These are phyloP conservation scores for Bombus turneri DNA, from an alignment of 1,140 invertebrate genomes.

Conservation along the genomic window DNA sequence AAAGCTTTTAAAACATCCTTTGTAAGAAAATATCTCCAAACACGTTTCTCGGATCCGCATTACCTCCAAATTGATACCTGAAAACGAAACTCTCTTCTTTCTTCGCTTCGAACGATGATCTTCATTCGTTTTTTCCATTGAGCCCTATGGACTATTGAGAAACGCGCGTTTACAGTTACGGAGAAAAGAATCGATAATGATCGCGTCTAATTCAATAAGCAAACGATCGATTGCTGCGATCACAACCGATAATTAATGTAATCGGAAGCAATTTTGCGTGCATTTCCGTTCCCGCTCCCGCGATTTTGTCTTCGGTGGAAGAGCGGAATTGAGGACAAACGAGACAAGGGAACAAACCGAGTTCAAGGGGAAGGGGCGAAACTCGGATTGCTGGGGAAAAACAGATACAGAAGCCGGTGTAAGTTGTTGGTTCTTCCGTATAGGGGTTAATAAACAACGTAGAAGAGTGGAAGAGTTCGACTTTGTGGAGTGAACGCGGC, in stretches of 20 bases:
- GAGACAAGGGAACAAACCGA: neutral
- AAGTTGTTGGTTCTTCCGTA: constrained; percentile 6
- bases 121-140: neutral
- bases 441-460: constrained; percentile 1
- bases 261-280: neutral
- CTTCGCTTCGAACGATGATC: neutral
- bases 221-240: constrained; percentile 9
- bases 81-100: neutral
- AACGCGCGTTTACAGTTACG: neutral
- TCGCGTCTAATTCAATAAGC: constrained; percentile 21
- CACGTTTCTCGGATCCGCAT: neutral
- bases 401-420: neutral
- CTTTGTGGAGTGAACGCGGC: constrained; percentile 2
- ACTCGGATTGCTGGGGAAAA: neutral
- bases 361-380: neutral
- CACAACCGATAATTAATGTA: constrained; percentile 11
- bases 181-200: constrained; percentile 34
- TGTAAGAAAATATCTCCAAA: neutral
- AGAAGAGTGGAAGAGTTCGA: constrained; percentile 29
- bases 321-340: neutral
- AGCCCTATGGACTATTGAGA: neutral
- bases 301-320: neutral
- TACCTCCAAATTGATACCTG: neutral
- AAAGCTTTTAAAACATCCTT: neutral
- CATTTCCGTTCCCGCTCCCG: neutral